Conservation (phyloP, 23 tunicate genomes). For the Corella eumyota region DNA sequence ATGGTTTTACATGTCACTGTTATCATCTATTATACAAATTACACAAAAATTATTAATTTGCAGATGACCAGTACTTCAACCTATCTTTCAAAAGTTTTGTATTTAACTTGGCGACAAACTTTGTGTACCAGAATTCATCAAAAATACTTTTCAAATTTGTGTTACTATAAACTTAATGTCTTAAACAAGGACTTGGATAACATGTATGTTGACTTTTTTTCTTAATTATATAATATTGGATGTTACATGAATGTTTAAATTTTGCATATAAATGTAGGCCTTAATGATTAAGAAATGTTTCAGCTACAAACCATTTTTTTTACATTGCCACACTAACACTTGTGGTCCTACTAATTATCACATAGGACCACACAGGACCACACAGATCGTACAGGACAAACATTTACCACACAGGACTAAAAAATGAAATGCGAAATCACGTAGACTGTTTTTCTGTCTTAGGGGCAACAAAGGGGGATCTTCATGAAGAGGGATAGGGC, state of each 20-base stretch:
- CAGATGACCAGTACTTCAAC: slow-evolving; percentile 79
- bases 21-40: neutral
- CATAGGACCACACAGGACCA: too few species aligned
- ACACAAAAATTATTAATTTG: neutral
- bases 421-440: too few species aligned
- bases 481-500: too few species aligned
- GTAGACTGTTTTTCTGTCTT: too few species aligned
- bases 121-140: slow-evolving; percentile 49
- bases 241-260: neutral
- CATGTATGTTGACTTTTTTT: slow-evolving; percentile 31
- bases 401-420: too few species aligned
- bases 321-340: neutral
- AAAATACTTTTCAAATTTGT: slow-evolving; percentile 28
- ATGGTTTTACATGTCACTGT: too few species aligned
- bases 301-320: neutral
- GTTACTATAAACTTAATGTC: slow-evolving; percentile 61
- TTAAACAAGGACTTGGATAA: slow-evolving; percentile 54
- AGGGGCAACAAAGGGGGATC: too few species aligned
- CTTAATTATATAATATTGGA: neutral
- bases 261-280: neutral
- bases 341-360: neutral
- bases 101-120: slow-evolving; percentile 61
- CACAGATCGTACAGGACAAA: too few species aligned
- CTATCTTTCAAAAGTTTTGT: slow-evolving; percentile 44
- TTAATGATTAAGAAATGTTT: neutral